phyloP scores from a whole-genome alignment of 1,140 invertebrate species.

The Dermatophagoides farinae region DNA sequence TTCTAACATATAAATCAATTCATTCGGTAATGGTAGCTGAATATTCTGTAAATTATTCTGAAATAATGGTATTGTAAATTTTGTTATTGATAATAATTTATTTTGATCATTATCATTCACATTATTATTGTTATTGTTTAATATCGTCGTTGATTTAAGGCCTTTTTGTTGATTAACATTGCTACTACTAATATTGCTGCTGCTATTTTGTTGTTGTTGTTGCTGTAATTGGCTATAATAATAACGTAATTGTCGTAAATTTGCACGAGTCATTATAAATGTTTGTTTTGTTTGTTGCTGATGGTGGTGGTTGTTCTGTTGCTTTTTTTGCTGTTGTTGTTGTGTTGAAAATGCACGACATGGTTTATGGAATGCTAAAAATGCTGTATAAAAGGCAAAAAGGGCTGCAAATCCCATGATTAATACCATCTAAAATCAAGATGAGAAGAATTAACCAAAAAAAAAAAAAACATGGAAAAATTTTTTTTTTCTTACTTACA shows the following conservation, averaged over 20 bases:
- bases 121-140: neutral
- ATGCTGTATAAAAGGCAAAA: slow-evolving; percentile 6
- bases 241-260: too few species aligned
- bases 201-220: neutral
- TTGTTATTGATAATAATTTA: neutral
- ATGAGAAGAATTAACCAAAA: neutral
- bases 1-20: slow-evolving; percentile 6
- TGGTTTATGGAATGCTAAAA: slow-evolving; percentile 2
- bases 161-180: neutral
- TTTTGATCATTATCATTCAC: neutral
- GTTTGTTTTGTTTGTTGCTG: too few species aligned
- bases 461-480: neutral
- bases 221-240: neutral
- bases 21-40: neutral
- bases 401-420: slow-evolving; percentile 5
- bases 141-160: neutral
- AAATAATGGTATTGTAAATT: neutral
- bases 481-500: too few species aligned
- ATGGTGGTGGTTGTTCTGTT: too few species aligned
- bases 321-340: neutral
- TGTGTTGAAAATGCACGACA: neutral
- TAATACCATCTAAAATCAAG: neutral
- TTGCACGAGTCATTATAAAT: too few species aligned
- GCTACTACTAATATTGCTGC: neutral
- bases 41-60: neutral